Evolutionary conservation across 2,797 vertebrate genomes (phyloP).

Genomic region (Gymnoscopelus microlampas): DNA sequence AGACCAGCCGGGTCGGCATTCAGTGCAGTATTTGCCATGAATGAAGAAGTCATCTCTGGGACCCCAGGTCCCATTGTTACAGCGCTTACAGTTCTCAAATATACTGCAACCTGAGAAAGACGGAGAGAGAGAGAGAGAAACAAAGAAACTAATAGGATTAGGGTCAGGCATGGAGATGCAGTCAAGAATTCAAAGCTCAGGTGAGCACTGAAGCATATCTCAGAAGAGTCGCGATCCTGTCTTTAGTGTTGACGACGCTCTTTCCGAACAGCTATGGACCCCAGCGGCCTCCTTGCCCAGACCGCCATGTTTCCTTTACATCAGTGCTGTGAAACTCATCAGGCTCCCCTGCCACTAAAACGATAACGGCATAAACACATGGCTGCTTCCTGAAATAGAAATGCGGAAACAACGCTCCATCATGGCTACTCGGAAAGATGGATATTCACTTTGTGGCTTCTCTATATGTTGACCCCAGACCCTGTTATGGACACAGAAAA

Average conservation of each 20-base stretch:
- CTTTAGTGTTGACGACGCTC: conserved; percentile 3
- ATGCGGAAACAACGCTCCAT: conserved; percentile 33
- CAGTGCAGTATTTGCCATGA: conserved; percentile 90
- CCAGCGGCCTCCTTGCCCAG: neutral
- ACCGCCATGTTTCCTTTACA: conserved; percentile 36
- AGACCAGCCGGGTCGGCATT: conserved; percentile 95
- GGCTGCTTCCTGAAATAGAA: conserved; percentile 58
- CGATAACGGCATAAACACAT: conserved; percentile 32
- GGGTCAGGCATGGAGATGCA: neutral
- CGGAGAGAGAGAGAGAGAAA: conserved; percentile 11
- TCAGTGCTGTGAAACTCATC: conserved; percentile 66
- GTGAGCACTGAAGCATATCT: neutral
- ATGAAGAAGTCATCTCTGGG: conserved; percentile 94
- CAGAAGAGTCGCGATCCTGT: neutral
- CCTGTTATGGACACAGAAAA: too few species aligned
- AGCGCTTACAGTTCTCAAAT: conserved; percentile 97
- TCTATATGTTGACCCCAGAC: neutral
- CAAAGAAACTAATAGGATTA: neutral
- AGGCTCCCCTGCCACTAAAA: conserved; percentile 42
- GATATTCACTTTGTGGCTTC: conserved; percentile 57
- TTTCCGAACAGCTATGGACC: neutral
- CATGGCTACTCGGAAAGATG: conserved; percentile 41
- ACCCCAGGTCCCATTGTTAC: conserved; percentile 95
- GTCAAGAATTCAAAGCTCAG: neutral
- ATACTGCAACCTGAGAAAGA: conserved; percentile 89